phyloP scores from a whole-genome alignment of 2,888 invertebrate species.

The Scaeva pyrastri region DNA sequence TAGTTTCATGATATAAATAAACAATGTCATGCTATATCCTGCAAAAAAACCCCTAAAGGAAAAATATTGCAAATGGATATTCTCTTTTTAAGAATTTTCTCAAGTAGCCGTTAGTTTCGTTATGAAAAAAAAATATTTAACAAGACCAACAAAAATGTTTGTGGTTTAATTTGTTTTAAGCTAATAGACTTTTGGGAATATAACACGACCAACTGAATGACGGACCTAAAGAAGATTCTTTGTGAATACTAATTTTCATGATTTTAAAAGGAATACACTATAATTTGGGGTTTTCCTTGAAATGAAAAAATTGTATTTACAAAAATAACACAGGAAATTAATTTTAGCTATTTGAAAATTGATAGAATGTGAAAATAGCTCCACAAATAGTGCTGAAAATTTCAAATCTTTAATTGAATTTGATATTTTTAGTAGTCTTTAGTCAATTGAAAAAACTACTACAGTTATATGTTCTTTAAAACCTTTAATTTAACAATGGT shows the following conservation, averaged over 20 bases:
- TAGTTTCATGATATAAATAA: constrained; percentile 65
- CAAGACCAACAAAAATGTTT: not conserved
- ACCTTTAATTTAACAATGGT: no score
- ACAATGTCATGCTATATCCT: constrained; percentile 27
- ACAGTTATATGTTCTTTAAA: no score
- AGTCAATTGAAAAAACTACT: no score
- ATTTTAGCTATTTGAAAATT: constrained; percentile 1
- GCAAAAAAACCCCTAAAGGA: not conserved
- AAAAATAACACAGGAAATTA: not conserved
- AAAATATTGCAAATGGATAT: constrained; percentile 26
- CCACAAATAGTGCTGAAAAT: no score
- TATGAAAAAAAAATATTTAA: not conserved
- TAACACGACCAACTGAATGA: not conserved
- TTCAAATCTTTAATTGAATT: no score
- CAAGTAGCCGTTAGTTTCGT: constrained; percentile 32
- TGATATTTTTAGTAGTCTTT: no score
- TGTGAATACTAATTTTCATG: constrained; percentile 58
- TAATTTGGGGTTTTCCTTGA: constrained; percentile 3
- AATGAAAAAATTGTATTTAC: not conserved
- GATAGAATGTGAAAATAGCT: no score
- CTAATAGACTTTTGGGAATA: constrained; percentile 43
- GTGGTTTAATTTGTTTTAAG: constrained; percentile 20
- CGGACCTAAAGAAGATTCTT: constrained; percentile 12
- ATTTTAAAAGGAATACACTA: constrained; percentile 14
- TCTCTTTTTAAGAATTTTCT: constrained; percentile 28